Evolutionary conservation across 2,797 vertebrate species (phyloP), one percentile per base, ranked within the genome.

Genomic region (Channallabes apus): DNA sequence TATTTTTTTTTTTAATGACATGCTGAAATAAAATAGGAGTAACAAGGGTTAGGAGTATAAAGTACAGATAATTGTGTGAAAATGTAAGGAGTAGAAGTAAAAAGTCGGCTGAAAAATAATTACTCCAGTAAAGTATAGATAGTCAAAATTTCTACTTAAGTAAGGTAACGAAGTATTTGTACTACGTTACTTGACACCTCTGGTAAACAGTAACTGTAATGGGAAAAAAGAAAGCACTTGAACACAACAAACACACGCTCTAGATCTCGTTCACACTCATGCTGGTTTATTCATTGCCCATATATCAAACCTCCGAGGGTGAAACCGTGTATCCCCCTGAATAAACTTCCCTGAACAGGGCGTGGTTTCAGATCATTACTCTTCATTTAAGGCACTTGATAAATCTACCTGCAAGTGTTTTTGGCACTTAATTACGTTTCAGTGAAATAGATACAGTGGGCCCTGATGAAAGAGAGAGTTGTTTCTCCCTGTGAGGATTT

Each of bases 371-470:
- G 35, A 29, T 73, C 82, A 51, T 64, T 75, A 46, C 38, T 83
- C 82, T 71, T 82, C 51, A 54, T 73, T 75, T 83, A 61, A 51
- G 82, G 24, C 11, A 38, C 61, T 11, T 73, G 35, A 83, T 75
- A 83, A 83, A 83, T 83, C 51, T 54, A 75, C 56, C 54, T 20
- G 27, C 54, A 29, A 12, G 56, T 38, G 59, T n/a, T 71, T 82
- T 15, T 35, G 51, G 51, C 80, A 68, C 54, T 77, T 82, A 58
- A 69, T 71, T 82, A 27, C 1, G 12, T 73, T 51, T 11, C 46
- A 27, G 56, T n/a, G 24, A 29, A 83, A 62, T 20, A 62, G 35
- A 72, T 72, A 82, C 65, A 72, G 64, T 56, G 64, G 24, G 32
- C 65, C 15, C 15, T 1, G 61, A 80, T 46, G 61, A 27, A 65